Conservation (phyloP, 2,113 vertebrate species). For the Spheniscus mendiculus region DNA sequence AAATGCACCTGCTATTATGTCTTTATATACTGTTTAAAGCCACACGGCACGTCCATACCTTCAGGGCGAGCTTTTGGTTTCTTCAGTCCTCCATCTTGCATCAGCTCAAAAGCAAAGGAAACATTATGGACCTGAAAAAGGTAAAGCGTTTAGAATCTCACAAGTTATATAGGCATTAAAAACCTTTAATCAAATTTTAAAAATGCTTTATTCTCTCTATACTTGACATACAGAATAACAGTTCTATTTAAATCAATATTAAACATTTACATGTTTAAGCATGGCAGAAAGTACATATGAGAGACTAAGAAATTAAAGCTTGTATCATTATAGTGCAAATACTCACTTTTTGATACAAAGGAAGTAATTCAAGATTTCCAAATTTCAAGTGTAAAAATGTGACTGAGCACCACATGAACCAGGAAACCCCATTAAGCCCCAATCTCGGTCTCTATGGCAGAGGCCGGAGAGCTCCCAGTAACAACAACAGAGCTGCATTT, state of each 20-base stretch:
- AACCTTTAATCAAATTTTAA: neutral
- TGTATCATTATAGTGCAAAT: neutral
- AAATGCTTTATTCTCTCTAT: neutral
- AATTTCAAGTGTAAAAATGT: neutral
- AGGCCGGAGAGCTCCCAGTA: neutral
- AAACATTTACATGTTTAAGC: neutral
- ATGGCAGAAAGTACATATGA: neutral
- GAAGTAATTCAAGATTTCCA: neutral
- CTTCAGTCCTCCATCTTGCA: slow-evolving; percentile 94
- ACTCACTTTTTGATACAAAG: neutral
- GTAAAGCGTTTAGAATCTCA: neutral
- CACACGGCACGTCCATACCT: slow-evolving; percentile 71
- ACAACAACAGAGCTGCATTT: neutral
- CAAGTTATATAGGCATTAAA: neutral
- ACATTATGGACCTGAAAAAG: slow-evolving; percentile 92
- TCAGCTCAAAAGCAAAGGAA: slow-evolving; percentile 93
- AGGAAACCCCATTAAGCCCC: neutral
- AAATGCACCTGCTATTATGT: neutral
- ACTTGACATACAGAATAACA: neutral
- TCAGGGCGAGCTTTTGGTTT: slow-evolving; percentile 96
- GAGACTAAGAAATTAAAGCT: neutral
- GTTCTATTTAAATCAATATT: neutral
- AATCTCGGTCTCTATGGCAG: neutral
- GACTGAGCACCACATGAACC: neutral
- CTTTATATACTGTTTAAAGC: neutral